These are phyloP conservation scores for Zophobas atratus DNA, from an alignment of 1,140 invertebrate species.

Conservation along the genomic window DNA sequence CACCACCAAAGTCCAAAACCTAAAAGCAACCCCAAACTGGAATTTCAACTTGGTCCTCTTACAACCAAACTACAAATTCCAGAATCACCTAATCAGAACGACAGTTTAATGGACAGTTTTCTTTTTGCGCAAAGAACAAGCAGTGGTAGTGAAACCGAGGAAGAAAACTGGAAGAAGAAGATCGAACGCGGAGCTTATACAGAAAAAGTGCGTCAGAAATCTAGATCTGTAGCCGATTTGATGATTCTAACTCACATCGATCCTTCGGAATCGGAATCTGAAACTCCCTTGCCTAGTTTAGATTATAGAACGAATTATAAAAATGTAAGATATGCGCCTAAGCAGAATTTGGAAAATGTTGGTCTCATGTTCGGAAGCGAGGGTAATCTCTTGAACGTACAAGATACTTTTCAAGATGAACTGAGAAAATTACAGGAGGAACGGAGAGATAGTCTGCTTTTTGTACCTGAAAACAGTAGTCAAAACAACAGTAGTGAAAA, in stretches of 20 bases:
- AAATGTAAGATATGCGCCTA: slow-evolving; percentile 58
- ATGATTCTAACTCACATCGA: slow-evolving; percentile 84
- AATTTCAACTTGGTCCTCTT: slow-evolving; percentile 63
- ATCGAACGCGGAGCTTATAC: slow-evolving; percentile 78
- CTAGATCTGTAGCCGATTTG: slow-evolving; percentile 80
- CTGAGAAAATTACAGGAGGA: slow-evolving; percentile 71
- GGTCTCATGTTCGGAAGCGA: slow-evolving; percentile 71
- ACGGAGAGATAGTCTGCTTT: slow-evolving; percentile 65
- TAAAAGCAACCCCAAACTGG: slow-evolving; percentile 47
- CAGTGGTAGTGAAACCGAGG: slow-evolving; percentile 77
- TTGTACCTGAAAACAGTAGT: slow-evolving; percentile 66
- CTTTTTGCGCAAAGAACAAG: slow-evolving; percentile 58
- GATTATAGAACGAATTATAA: slow-evolving; percentile 62
- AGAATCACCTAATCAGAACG: slow-evolving; percentile 45
- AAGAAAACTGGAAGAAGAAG: slow-evolving; percentile 77
- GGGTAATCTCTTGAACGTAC: slow-evolving; percentile 71
- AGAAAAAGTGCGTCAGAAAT: slow-evolving; percentile 81
- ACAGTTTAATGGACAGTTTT: slow-evolving; percentile 58
- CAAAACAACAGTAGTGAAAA: slow-evolving; percentile 50
- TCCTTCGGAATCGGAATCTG: slow-evolving; percentile 74
- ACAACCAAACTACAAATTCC: slow-evolving; percentile 7
- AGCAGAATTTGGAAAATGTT: slow-evolving; percentile 61
- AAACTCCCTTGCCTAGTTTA: slow-evolving; percentile 69
- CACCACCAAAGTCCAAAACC: slow-evolving; percentile 70
- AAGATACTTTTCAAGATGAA: slow-evolving; percentile 73